Percentiles rank a stretch among this genome's conserved stretches.
These are phyloP conservation scores for Takifugu ocellatus DNA, from an alignment of 2,797 vertebrate species.

Conservation along the genomic window DNA sequence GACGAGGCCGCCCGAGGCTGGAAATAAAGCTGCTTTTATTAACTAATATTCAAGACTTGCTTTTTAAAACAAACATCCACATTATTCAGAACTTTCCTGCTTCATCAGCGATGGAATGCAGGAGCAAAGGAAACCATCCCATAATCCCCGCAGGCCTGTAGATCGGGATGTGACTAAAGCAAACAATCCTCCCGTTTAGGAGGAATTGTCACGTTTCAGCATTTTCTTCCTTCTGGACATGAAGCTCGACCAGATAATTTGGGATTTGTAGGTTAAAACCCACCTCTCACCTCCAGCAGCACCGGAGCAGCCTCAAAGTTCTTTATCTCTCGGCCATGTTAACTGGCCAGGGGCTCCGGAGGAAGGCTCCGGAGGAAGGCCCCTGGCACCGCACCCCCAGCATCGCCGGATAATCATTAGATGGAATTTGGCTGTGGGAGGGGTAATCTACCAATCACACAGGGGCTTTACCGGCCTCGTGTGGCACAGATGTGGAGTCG, in stretches of 20 bases:
- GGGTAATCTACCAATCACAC: slow-evolving; percentile 61
- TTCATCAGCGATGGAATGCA: not conserved
- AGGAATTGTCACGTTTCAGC: too few species aligned
- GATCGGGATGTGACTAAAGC: too few species aligned
- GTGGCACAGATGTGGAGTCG: slow-evolving; percentile 65
- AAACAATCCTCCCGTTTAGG: too few species aligned
- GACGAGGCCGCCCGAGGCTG: too few species aligned
- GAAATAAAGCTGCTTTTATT: not conserved
- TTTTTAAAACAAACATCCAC: not conserved
- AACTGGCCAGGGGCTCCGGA: not conserved
- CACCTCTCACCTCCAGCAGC: slow-evolving; percentile 2
- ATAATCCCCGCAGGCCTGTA: too few species aligned
- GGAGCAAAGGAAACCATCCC: too few species aligned
- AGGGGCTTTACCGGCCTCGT: slow-evolving; percentile 52
- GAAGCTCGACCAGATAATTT: not conserved
- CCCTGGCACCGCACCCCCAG: slow-evolving; percentile 25
- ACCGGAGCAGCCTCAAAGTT: slow-evolving; percentile 6
- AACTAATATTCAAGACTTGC: not conserved
- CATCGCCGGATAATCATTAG: slow-evolving; percentile 52
- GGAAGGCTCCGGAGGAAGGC: slow-evolving; percentile 9
- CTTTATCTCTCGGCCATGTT: slow-evolving; percentile 6
- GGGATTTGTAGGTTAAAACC: slow-evolving; percentile 5
- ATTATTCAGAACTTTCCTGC: not conserved
- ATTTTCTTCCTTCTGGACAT: too few species aligned
- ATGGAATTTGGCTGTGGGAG: slow-evolving; percentile 51